Percentiles rank a stretch among this genome's conserved stretches.
These are phyloP conservation scores for Neodontobutis hainanensis DNA, from an alignment of 2,113 vertebrate species.

Conservation along the genomic window DNA sequence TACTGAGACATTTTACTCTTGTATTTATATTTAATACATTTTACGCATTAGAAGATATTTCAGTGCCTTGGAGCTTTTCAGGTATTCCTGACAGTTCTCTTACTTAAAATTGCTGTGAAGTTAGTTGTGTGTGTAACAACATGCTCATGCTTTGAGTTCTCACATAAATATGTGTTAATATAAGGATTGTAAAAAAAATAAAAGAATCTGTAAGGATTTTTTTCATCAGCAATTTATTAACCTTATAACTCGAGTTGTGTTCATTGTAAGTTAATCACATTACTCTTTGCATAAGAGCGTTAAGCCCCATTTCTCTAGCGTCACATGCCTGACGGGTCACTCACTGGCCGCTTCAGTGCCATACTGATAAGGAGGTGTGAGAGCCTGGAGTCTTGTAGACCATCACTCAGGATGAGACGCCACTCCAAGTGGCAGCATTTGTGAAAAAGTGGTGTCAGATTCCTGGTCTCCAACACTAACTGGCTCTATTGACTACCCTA, in stretches of 20 bases:
- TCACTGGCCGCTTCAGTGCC: slow-evolving; percentile 67
- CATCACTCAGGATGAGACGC: slow-evolving; percentile 80
- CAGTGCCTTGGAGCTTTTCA: slow-evolving; percentile 15
- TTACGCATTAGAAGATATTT: slow-evolving; percentile 23
- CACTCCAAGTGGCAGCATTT: slow-evolving; percentile 74
- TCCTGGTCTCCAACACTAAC: slow-evolving; percentile 70
- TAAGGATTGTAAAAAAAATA: slow-evolving; percentile 14
- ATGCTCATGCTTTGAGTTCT: slow-evolving; percentile 40
- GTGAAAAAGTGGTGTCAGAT: slow-evolving; percentile 78
- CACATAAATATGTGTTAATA: slow-evolving; percentile 1
- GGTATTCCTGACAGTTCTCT: slow-evolving; percentile 19
- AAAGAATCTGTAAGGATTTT: neutral
- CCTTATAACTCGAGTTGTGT: neutral
- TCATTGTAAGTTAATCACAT: slow-evolving; percentile 52
- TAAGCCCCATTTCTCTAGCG: slow-evolving; percentile 55
- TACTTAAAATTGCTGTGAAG: slow-evolving; percentile 25
- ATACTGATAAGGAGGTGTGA: slow-evolving; percentile 89
- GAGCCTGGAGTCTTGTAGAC: slow-evolving; percentile 83
- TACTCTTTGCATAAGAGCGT: slow-evolving; percentile 46
- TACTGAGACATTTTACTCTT: slow-evolving; percentile 31
- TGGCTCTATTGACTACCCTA: slow-evolving; percentile 55
- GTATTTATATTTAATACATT: slow-evolving; percentile 37
- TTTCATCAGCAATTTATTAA: neutral
- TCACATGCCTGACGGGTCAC: slow-evolving; percentile 81
- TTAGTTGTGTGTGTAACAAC: slow-evolving; percentile 29